A percentile compares a stretch with the other conserved stretches of the same genome.
Evolutionary conservation across 2,888 invertebrate genomes (phyloP).

Genomic region (Protophormia terraenovae): DNA sequence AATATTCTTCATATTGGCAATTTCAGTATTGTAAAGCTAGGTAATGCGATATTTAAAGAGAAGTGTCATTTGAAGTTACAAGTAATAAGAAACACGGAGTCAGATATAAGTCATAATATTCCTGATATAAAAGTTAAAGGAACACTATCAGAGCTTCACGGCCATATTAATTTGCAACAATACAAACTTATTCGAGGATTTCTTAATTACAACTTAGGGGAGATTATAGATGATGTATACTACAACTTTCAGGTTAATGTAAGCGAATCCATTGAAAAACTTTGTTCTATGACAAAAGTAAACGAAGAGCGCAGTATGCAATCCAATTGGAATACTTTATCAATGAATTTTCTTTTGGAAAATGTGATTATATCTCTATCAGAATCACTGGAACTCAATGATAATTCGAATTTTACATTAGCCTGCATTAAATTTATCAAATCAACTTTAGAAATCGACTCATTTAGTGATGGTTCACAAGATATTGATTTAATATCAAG

Average conservation of each 20-base stretch:
- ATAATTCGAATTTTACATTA: slow-evolving; percentile 82
- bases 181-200: slow-evolving; percentile 94
- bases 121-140: slow-evolving; percentile 94
- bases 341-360: slow-evolving; percentile 90
- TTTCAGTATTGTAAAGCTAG: slow-evolving; percentile 79
- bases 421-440: slow-evolving; percentile 96
- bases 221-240: slow-evolving; percentile 87
- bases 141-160: slow-evolving; percentile 91
- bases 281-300: slow-evolving; percentile 74
- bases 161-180: slow-evolving; percentile 90
- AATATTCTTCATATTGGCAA: slow-evolving; percentile 75
- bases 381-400: slow-evolving; percentile 63
- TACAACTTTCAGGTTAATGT: slow-evolving; percentile 74
- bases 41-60: slow-evolving; percentile 89
- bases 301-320: slow-evolving; percentile 69
- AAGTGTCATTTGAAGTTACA: slow-evolving; percentile 90
- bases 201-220: slow-evolving; percentile 94
- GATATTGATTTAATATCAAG: slow-evolving; percentile 96
- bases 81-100: slow-evolving; percentile 91
- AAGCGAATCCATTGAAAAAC: slow-evolving; percentile 76
- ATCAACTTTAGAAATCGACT: slow-evolving; percentile 92
- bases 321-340: slow-evolving; percentile 89
- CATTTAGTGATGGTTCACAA: slow-evolving; percentile 93
- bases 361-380: slow-evolving; percentile 88
- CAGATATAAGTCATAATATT: slow-evolving; percentile 82